These are phyloP conservation scores for Sebastes trivittatus DNA, from an alignment of 2,797 vertebrate genomes.

Conservation along the genomic window DNA sequence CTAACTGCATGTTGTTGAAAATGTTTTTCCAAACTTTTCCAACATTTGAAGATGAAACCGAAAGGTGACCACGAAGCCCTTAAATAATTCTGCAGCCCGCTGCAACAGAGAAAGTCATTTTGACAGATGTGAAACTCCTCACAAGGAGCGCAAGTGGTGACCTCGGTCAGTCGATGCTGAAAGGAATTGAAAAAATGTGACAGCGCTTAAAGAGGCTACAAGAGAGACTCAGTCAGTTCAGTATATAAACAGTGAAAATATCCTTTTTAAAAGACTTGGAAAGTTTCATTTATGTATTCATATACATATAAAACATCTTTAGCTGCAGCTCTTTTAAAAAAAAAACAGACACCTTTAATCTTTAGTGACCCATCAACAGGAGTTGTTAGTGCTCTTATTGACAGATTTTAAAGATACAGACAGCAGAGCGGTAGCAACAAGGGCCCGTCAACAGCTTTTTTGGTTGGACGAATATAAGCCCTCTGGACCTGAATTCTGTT, in stretches of 20 bases:
- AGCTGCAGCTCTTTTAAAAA: no score
- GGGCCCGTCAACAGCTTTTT: neutral
- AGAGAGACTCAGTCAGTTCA: neutral
- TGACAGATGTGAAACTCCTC: slow-evolving; percentile 17
- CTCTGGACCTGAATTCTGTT: neutral
- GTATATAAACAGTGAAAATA: neutral
- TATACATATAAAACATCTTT: neutral
- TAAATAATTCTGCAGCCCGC: neutral
- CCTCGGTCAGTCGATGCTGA: neutral
- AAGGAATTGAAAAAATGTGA: neutral
- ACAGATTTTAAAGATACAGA: neutral
- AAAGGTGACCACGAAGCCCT: neutral
- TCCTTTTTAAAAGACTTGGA: neutral
- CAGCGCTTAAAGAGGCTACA: neutral
- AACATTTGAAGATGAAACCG: neutral
- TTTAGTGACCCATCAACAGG: neutral
- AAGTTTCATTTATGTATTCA: neutral
- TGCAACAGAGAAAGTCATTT: neutral
- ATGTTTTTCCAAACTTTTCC: neutral
- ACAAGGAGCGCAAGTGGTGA: neutral
- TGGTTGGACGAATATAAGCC: neutral
- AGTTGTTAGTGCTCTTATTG: neutral
- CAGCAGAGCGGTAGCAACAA: neutral
- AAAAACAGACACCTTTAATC: no score
- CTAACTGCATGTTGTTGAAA: neutral